A percentile compares a stretch with the other conserved stretches of the same genome.
phyloP scores from a whole-genome alignment of 2,113 vertebrate genomes.

The Xyrauchen texanus region DNA sequence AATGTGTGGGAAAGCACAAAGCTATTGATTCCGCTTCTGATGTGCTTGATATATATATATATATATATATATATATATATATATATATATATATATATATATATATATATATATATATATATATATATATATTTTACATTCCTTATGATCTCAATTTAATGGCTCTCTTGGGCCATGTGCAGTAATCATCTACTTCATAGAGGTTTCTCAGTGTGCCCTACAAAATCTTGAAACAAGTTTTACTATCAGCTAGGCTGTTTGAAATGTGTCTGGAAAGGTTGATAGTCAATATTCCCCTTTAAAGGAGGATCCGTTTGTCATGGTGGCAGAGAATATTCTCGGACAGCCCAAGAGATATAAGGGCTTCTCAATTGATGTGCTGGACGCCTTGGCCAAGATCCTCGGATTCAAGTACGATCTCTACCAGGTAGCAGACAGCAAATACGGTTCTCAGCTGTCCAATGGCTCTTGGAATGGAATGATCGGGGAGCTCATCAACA shows the following conservation, averaged over 20 bases:
- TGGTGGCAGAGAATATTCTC: constrained; percentile 98
- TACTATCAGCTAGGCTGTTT: background rate
- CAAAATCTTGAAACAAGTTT: background rate
- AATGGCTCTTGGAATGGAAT: constrained; percentile 98
- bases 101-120: too few relatives aligned
- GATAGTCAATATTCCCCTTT: constrained; percentile 30
- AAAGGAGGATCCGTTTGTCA: constrained; percentile 97
- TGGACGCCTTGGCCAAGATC: constrained; percentile 91
- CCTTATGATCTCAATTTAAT: background rate
- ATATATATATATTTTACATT: background rate
- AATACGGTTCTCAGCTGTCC: constrained; percentile 90
- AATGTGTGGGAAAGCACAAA: too few relatives aligned
- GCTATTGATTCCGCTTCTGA: background rate
- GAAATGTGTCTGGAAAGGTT: background rate
- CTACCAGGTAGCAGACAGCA: constrained; percentile 93
- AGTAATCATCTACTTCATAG: background rate
- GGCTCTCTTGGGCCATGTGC: background rate
- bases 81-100: too few relatives aligned
- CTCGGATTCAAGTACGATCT: constrained; percentile 98
- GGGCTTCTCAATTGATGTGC: constrained; percentile 95
- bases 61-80: too few relatives aligned
- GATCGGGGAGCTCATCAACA: constrained; percentile 98
- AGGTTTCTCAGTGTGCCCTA: background rate
- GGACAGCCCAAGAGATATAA: constrained; percentile 97
- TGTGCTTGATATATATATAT: too few relatives aligned